Evolutionary conservation across 2,113 vertebrate species (phyloP).

Genomic region (Ptyas mucosa): DNA sequence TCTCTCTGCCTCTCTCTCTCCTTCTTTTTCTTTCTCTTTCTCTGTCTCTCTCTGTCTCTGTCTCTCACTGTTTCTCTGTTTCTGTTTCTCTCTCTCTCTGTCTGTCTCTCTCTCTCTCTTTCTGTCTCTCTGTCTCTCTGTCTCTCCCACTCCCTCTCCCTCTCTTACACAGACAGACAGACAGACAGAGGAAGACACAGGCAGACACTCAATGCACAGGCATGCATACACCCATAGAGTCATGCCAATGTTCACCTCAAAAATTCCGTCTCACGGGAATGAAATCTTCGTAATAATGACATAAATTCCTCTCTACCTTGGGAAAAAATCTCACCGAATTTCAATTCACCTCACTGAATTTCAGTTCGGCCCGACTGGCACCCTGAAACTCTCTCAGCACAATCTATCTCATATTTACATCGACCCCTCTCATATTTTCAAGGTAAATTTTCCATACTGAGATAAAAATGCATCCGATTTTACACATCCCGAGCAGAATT

Average conservation of each 20-base stretch:
- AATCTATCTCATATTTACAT: background rate
- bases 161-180: too few species aligned
- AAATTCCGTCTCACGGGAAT: background rate
- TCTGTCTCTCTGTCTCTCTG: too few species aligned
- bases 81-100: too few species aligned
- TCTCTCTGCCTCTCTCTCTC: too few species aligned
- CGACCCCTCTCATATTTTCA: background rate
- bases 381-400: background rate
- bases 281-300: background rate
- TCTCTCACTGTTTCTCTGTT: fast-evolving
- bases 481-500: background rate
- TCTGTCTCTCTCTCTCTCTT: too few species aligned
- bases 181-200: too few species aligned
- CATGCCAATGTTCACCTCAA: background rate
- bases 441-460: background rate
- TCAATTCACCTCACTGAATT: background rate
- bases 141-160: too few species aligned
- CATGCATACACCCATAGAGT: background rate
- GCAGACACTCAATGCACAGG: background rate
- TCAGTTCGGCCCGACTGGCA: background rate
- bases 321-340: background rate
- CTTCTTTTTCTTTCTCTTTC: too few species aligned
- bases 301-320: background rate
- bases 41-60: too few species aligned
- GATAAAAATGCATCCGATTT: background rate